phyloP scores from a whole-genome alignment of 2,797 vertebrate species.

The Sebastes matsubarae region DNA sequence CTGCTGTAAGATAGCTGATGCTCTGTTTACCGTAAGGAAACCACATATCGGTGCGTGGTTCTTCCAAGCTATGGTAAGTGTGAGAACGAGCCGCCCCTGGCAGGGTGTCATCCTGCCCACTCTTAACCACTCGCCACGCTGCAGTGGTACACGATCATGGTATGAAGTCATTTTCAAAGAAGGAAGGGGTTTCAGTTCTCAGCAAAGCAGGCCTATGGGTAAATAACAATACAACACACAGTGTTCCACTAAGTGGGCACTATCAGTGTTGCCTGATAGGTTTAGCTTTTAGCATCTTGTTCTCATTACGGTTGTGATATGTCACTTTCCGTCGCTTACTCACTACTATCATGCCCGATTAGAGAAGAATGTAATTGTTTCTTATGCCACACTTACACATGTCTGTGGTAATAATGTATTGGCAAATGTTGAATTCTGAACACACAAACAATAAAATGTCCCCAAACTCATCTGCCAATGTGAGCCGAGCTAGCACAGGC shows the following conservation, averaged over 20 bases:
- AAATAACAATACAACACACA: neutral
- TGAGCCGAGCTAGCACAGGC: neutral
- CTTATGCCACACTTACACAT: neutral
- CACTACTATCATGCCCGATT: neutral
- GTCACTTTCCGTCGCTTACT: neutral
- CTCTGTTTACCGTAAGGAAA: slow-evolving; percentile 51
- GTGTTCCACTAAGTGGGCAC: neutral
- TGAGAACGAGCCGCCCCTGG: neutral
- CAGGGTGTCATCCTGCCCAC: slow-evolving; percentile 1
- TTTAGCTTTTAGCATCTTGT: neutral
- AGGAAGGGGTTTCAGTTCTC: slow-evolving; percentile 6
- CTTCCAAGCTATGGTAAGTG: neutral
- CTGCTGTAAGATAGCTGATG: neutral
- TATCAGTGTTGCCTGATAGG: fast-evolving
- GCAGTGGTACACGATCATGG: neutral
- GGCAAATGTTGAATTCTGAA: neutral
- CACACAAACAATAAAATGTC: neutral
- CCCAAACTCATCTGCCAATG: neutral
- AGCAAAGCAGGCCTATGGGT: neutral
- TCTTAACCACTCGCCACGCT: slow-evolving; percentile 6
- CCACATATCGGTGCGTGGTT: slow-evolving; percentile 18
- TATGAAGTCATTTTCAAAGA: neutral
- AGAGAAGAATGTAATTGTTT: neutral
- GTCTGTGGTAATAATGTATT: too few species aligned
- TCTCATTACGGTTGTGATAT: neutral